Conservation (phyloP, 1,140 invertebrate species). For the Rhopalosiphum maidis region DNA sequence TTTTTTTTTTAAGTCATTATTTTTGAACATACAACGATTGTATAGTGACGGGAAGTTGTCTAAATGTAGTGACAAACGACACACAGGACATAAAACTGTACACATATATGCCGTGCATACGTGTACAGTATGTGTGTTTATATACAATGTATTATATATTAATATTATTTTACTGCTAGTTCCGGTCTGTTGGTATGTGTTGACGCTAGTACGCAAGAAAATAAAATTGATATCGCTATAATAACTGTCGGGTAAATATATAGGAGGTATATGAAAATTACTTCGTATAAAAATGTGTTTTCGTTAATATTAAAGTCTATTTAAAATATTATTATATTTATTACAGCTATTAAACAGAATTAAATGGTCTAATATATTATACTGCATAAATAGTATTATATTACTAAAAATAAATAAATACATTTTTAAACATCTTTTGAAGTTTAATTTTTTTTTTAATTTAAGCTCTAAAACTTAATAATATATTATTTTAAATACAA, state of each 20-base stretch:
- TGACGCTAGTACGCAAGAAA: neutral
- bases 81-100: neutral
- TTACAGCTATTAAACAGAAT: neutral
- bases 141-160: neutral
- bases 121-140: neutral
- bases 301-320: neutral
- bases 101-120: neutral
- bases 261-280: neutral
- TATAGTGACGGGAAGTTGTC: slow-evolving; percentile 7
- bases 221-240: neutral
- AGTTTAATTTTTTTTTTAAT: no score
- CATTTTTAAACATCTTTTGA: no score
- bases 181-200: neutral
- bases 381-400: neutral
- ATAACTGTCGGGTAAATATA: neutral
- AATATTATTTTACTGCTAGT: neutral
- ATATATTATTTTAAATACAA: no score
- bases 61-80: slow-evolving; percentile 24
- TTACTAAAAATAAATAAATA: neutral
- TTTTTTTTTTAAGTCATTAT: neutral
- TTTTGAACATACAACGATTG: neutral
- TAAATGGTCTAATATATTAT: neutral
- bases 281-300: neutral
- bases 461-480: no score
- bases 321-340: neutral